Evolutionary conservation across 2,113 vertebrate species (phyloP), one percentile per base, ranked within the genome.

Genomic region (Penelope pileata): DNA sequence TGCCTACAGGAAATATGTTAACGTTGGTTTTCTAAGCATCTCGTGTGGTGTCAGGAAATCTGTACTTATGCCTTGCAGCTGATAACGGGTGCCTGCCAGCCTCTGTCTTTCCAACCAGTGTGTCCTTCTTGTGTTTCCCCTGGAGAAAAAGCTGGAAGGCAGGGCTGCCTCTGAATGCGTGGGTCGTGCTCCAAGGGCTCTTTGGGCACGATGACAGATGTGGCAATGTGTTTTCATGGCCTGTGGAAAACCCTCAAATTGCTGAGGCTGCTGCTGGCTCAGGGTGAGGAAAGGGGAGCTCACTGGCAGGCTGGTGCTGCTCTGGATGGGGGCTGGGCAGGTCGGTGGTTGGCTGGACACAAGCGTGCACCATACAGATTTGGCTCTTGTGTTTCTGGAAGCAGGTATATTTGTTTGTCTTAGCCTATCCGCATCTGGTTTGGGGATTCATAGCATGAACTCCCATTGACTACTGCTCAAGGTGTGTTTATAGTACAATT

Each of bases 291-390:
- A 27, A 30, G 1, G 16, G 24, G 14, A 69, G 24, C 15, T 10
- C 1, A 3, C 3, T 4, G 11, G 24, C 16, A n/a, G 23, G 26
- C n/a, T 30, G 47, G 51, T 51, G 24, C 14, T 1, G 8, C 8
- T 82, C n/a, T 23, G 60, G n/a, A 8, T 2, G 8, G 66, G 32
- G 58, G 9, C 4, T 34, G 53, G 53, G 30, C 29, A 54, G 27
- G 9, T 29, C 9, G 4, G 30, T 54, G 53, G 29, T 29, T 32
- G n/a, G 21, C 16, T 45, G 6, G 17, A 30, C 13, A 2, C 51
- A 82, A 38, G 22, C 0, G 0, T 0, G 17, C 40, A 17, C 17
- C 42, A 27, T 4, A 5, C 7, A 16, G n/a, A 34, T 51, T 56
- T 63, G 34, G 12, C 62, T n/a, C n/a, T 54, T 68, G 1, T 36